These are phyloP conservation scores for Lacerta viridis DNA, from an alignment of 2,797 vertebrate genomes.

Conservation along the genomic window DNA sequence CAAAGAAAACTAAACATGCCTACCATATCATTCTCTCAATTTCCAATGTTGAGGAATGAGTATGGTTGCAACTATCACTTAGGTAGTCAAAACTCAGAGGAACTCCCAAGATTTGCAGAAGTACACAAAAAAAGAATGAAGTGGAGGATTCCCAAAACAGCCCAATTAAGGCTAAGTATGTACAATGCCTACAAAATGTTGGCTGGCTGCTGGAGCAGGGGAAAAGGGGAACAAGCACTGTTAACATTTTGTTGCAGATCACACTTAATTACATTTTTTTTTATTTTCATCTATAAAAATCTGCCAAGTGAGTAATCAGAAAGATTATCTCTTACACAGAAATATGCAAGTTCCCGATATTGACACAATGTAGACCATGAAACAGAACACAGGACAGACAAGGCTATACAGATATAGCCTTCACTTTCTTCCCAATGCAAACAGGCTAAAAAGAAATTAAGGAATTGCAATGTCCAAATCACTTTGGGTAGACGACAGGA, in stretches of 20 bases:
- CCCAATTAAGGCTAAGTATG: not conserved
- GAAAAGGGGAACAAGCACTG: not conserved
- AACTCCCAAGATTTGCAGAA: not conserved
- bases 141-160: not conserved
- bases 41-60: not conserved
- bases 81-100: not conserved
- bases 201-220: too few relatives aligned
- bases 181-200: not conserved
- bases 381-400: not conserved
- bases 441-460: not conserved
- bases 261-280: not conserved
- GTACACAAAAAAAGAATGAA: not conserved
- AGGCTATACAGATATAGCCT: not conserved
- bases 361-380: not conserved
- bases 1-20: not conserved
- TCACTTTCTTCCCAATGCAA: not conserved
- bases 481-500: not conserved
- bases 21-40: not conserved
- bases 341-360: not conserved
- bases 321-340: not conserved
- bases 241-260: not conserved
- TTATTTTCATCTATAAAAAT: conserved; percentile 8
- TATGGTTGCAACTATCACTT: not conserved
- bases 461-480: not conserved
- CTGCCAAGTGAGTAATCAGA: not conserved